phyloP scores from a whole-genome alignment of 2,113 vertebrate genomes.

The Cygnus atratus region DNA sequence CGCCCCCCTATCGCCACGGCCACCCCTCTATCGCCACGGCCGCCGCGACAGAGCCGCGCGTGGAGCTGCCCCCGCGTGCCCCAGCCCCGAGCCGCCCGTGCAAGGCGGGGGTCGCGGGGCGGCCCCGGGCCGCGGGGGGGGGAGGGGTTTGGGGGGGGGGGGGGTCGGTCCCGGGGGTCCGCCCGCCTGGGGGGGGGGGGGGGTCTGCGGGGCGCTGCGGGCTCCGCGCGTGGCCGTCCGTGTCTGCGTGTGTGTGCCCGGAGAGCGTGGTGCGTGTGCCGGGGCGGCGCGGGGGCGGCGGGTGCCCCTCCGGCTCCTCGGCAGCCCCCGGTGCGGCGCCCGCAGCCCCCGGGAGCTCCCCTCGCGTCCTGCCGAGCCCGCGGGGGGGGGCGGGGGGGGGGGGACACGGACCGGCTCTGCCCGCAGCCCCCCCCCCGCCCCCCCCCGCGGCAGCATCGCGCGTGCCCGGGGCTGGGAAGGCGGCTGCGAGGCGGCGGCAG shows the following conservation, averaged over 20 bases:
- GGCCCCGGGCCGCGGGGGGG: neutral
- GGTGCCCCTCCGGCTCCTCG: no score
- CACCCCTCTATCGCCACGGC: neutral
- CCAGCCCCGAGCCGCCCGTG: neutral
- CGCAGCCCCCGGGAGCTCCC: no score
- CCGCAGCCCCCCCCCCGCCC: neutral
- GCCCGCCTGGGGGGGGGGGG: neutral
- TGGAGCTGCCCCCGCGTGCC: neutral
- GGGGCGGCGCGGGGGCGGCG: no score
- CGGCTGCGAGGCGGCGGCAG: slow-evolving; percentile 36
- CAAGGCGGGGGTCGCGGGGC: neutral
- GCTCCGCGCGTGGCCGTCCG: neutral
- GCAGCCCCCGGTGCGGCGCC: no score
- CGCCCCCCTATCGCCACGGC: fast-evolving
- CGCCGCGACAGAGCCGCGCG: neutral
- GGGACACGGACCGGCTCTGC: no score
- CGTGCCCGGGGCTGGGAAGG: neutral
- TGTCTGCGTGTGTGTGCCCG: neutral
- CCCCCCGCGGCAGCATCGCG: neutral
- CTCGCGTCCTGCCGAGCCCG: no score
- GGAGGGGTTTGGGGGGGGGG: neutral
- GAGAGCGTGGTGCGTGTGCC: neutral
- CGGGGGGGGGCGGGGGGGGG: no score
- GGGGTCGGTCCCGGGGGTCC: neutral
- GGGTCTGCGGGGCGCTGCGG: neutral